Conservation (phyloP, 2,113 vertebrate genomes). For the Opisthocomus hoazin region DNA sequence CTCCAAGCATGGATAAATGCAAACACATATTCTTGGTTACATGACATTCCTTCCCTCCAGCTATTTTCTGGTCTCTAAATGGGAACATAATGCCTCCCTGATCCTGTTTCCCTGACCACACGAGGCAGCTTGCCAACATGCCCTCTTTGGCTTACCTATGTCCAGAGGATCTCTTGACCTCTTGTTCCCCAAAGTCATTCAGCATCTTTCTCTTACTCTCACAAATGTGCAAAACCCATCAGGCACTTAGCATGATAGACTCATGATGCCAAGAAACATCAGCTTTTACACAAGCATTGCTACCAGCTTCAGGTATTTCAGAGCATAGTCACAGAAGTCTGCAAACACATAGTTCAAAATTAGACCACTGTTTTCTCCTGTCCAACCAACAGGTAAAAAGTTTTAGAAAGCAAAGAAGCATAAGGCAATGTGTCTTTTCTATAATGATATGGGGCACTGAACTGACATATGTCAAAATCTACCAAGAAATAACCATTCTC, state of each 20-base stretch:
- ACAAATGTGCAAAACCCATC: not conserved
- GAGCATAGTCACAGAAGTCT: not conserved
- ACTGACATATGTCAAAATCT: not conserved
- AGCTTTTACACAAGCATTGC: not conserved
- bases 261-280: not conserved
- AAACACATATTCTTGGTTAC: not conserved
- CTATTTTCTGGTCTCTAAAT: not conserved
- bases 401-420: not conserved
- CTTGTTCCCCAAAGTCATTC: not conserved
- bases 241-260: not conserved
- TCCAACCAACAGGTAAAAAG: not conserved
- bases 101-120: not conserved
- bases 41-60: not conserved
- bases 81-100: not conserved
- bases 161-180: slow-evolving; percentile 15
- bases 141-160: not conserved
- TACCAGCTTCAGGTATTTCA: not conserved
- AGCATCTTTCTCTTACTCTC: not conserved
- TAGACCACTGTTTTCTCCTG: not conserved
- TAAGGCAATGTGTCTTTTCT: not conserved
- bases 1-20: not conserved
- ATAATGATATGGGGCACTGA: not conserved
- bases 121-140: not conserved
- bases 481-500: not conserved
- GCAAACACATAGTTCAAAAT: not conserved